Percentiles rank a stretch among this genome's conserved stretches.
Evolutionary conservation across 2,797 vertebrate species (phyloP).

Genomic region (Botia almorhae): DNA sequence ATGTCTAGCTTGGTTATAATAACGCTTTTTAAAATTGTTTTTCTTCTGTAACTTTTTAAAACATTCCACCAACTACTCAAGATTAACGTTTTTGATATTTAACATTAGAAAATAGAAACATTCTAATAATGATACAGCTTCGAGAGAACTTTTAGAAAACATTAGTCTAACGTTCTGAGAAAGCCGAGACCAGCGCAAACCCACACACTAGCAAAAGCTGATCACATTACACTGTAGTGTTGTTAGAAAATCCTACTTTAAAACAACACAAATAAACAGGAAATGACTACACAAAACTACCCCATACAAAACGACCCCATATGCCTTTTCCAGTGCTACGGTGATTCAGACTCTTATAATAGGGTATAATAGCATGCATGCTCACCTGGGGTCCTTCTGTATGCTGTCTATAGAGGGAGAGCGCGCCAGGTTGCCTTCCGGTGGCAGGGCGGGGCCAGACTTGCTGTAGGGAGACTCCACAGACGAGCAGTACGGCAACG

Average conservation of each 20-base stretch:
- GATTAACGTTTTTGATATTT: too few relatives aligned
- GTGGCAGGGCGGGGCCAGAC: slow-evolving; percentile 95
- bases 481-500: slow-evolving; percentile 97
- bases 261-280: not conserved
- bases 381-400: slow-evolving; percentile 99
- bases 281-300: not conserved
- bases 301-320: not conserved
- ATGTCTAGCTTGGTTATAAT: too few relatives aligned
- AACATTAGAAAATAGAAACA: too few relatives aligned
- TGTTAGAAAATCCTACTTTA: not conserved
- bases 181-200: too few relatives aligned
- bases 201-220: slow-evolving; percentile 6
- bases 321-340: slow-evolving; percentile 8
- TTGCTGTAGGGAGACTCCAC: slow-evolving; percentile 99
- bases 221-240: not conserved
- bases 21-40: too few relatives aligned
- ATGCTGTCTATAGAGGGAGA: slow-evolving; percentile 99
- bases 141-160: too few relatives aligned
- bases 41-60: too few relatives aligned
- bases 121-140: too few relatives aligned
- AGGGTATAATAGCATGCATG: not conserved
- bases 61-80: too few relatives aligned
- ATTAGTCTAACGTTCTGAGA: too few relatives aligned
- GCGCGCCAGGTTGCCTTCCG: slow-evolving; percentile 94
- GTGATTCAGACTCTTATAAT: not conserved